Evolutionary conservation across 1,140 invertebrate species (phyloP), one percentile per base, ranked within the genome.

Genomic region (Sitodiplosis mosellana): DNA sequence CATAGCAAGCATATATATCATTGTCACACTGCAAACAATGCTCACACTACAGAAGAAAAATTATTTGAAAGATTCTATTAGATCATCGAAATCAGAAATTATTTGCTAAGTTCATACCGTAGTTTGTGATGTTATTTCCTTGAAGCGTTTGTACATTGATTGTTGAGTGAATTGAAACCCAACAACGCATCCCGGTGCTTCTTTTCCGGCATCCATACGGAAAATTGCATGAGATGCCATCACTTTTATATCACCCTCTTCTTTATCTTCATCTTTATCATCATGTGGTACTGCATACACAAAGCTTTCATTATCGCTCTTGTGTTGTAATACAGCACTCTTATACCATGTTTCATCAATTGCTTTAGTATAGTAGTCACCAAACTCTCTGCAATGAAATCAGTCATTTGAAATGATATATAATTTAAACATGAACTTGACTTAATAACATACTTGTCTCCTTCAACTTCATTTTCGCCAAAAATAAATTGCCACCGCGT

Each of bases 311-410:
- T 76, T 69, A 52, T 86, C 80, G 22, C 81, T 69, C 55, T 78
- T 71, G 62, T 87, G 81, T 55, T 87, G 84, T 36, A 93, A 73
- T 3, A 94, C 85, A 2, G 91, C 88, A 43, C 84, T 78, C 59
- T 84, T 83, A 59, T 95, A 96, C 83, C 89, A 95, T 0, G 83
- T 77, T 60, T 93, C 89, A 59, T 94, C 85, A 17, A 91, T 85
- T 1, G 89, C 80, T 46, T 74, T 74, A 14, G 74, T 77, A 60
- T 91, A 77, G 19, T 74, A 64, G 53, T 87, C 79, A 18, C 85
- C 83, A 59, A 91, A 91, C 49, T 81, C 77, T 11, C 77, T 81
- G 57, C 61, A 37, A 57, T 55, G 1, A 59, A 56, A 18, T n/a
- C 18, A 12, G 5, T 5, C 5, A 43, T 43, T 43, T 18, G 12